Conservation (phyloP, 1,140 invertebrate species). For the Pseudobourletiella spinata region DNA sequence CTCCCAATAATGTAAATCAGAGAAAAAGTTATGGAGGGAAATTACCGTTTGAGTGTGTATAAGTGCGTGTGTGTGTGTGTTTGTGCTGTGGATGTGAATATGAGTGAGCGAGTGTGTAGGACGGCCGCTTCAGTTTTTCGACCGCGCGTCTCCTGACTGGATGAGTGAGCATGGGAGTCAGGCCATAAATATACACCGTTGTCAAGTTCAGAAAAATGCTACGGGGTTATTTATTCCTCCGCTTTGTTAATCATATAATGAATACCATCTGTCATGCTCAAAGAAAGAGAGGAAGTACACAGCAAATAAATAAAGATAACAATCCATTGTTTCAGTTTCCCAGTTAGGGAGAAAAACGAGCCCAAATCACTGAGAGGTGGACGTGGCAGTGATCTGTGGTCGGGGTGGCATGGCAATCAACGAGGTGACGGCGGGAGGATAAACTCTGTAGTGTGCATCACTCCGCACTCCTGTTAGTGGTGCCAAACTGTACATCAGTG, state of each 20-base stretch:
- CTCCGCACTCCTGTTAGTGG: too few species aligned
- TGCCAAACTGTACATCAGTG: too few species aligned
- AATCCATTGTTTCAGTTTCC: neutral
- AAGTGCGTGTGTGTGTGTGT: neutral
- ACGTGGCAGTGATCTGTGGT: too few species aligned
- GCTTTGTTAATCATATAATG: conserved; percentile 7
- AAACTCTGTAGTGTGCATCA: too few species aligned
- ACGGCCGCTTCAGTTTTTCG: neutral
- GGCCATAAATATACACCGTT: neutral
- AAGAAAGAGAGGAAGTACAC: conserved; percentile 1
- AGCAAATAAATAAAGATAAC: conserved; percentile 4
- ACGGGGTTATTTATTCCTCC: neutral
- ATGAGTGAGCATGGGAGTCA: neutral
- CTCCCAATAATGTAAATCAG: too few species aligned
- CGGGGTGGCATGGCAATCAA: too few species aligned
- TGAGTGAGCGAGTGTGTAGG: neutral
- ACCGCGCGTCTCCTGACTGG: neutral
- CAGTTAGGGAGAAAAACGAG: too few species aligned
- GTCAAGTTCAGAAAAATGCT: neutral
- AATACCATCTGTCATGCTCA: neutral
- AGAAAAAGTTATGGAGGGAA: too few species aligned
- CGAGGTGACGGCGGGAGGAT: too few species aligned
- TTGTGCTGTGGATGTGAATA: neutral
- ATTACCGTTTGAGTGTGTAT: too few species aligned
- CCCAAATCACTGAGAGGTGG: too few species aligned